These are phyloP conservation scores for Lasioglossum malachurum DNA, from an alignment of 2,888 invertebrate genomes.

Conservation along the genomic window DNA sequence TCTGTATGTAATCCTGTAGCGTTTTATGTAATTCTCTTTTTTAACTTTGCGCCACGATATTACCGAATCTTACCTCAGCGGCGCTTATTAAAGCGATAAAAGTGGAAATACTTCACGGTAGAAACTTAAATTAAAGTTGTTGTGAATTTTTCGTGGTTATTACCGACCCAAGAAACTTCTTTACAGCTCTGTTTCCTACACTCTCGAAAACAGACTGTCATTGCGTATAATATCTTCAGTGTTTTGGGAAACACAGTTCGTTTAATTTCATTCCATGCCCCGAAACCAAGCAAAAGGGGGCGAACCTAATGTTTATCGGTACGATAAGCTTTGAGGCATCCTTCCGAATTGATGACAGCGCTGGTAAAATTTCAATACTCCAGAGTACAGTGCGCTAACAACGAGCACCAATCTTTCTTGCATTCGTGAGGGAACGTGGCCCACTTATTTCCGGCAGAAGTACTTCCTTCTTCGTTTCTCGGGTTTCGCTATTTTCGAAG, in stretches of 20 bases:
- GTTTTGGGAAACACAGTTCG: not conserved
- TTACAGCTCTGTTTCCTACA: not conserved
- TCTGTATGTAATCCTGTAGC: too few species aligned
- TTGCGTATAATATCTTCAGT: not conserved
- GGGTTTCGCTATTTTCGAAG: slow-evolving; percentile 6
- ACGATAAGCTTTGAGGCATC: not conserved
- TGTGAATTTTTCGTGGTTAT: not conserved
- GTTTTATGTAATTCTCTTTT: not conserved
- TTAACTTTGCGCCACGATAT: slow-evolving; percentile 1
- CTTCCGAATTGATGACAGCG: not conserved
- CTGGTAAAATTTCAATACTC: not conserved
- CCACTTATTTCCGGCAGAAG: not conserved
- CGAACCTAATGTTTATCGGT: not conserved
- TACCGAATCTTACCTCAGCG: slow-evolving; percentile 2
- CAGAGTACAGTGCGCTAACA: not conserved
- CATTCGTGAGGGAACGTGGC: not conserved
- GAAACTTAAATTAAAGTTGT: slow-evolving; percentile 8
- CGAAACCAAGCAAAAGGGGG: not conserved
- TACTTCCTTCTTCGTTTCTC: not conserved
- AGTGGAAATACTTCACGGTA: not conserved
- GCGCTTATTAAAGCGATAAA: slow-evolving; percentile 18
- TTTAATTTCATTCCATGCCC: too few species aligned
- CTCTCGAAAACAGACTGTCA: not conserved
- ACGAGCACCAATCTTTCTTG: not conserved
- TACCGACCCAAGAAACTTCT: not conserved